Evolutionary conservation across 2,113 vertebrate genomes (phyloP).

Genomic region (Empidonax alnorum): DNA sequence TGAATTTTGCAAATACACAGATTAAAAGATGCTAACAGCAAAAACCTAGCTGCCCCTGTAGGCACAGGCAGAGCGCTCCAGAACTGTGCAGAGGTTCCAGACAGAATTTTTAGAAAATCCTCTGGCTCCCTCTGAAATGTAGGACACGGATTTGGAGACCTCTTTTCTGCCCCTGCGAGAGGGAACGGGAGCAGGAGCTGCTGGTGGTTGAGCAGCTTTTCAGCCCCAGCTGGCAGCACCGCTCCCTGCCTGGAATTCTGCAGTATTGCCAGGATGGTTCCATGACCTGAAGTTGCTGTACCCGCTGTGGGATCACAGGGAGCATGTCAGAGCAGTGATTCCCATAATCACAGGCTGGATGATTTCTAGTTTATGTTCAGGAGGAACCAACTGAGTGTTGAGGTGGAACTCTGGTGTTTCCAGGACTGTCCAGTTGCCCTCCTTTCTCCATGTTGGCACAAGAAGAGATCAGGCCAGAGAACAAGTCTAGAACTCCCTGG

Average conservation of each 20-base stretch:
- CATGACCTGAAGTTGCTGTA: not conserved
- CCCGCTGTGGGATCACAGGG: fast-evolving
- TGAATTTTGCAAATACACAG: not conserved
- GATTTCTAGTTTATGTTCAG: not conserved
- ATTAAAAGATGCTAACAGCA: not conserved
- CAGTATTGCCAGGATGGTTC: not conserved
- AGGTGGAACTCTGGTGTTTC: not conserved
- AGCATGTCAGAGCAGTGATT: not conserved
- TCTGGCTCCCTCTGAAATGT: not conserved
- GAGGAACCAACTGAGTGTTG: not conserved
- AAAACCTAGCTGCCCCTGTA: not conserved
- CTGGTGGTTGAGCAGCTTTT: not conserved
- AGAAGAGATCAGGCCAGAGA: not conserved
- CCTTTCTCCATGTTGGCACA: not conserved
- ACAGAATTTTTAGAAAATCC: not conserved
- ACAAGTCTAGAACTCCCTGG: not conserved
- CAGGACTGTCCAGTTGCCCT: not conserved
- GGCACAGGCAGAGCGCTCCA: not conserved
- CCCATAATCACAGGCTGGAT: not conserved
- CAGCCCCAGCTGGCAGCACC: not conserved
- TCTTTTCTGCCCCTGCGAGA: not conserved
- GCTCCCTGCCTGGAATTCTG: not conserved
- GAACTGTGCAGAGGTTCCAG: not conserved
- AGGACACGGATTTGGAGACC: not conserved
- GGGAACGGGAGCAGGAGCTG: not conserved